Evolutionary conservation across 2,797 vertebrate genomes (phyloP), one percentile per base, ranked within the genome.

Genomic region (Anolis apletophallus): DNA sequence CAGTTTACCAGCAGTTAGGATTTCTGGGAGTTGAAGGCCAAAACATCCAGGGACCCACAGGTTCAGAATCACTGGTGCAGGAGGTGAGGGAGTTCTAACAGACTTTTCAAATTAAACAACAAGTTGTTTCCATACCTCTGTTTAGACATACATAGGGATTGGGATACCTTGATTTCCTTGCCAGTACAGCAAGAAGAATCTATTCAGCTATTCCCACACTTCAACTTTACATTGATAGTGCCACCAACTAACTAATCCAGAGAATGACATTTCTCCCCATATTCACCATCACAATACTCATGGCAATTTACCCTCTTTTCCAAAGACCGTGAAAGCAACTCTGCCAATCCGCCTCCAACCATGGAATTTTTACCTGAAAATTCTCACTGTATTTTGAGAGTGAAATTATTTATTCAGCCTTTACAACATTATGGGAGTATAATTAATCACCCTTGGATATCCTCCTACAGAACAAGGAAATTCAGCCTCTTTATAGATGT

Each of bases 361-460:
- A 57, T 71, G 9, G 81, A 88, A 86, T 80, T 76, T 86, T 13
- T 34, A 17, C 26, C 5, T 71, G 10, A 89, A 59, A 73, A 5
- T 64, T 79, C 75, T 55, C 11, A 50, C 0, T 55, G 0, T 2
- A 86, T 88, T 89, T 93, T 87, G 12, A 81, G 71, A 84, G 67
- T 78, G 73, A 88, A 87, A 80, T 81, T 0, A 29, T n/a, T 69
- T 1, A 0, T 8, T 85, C 79, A 90, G 40, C 0, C 68, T 84
- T 84, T 59, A 23, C 81, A 52, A 21, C 54, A 55, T 40, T 89
- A 67, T 74, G 59, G 68, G 17, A 1, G 16, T 82, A 74, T 54
- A 85, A 84, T 86, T 80, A 89, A 85, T 26, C 54, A 85, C 23
- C 81, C 67, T 87, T 91, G 85, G 87, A 85, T 88, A 90, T 81